A percentile compares a stretch with the other conserved stretches of the same genome.
These are phyloP conservation scores for Plagodis dolabraria DNA, from an alignment of 2,888 invertebrate genomes.

Conservation along the genomic window DNA sequence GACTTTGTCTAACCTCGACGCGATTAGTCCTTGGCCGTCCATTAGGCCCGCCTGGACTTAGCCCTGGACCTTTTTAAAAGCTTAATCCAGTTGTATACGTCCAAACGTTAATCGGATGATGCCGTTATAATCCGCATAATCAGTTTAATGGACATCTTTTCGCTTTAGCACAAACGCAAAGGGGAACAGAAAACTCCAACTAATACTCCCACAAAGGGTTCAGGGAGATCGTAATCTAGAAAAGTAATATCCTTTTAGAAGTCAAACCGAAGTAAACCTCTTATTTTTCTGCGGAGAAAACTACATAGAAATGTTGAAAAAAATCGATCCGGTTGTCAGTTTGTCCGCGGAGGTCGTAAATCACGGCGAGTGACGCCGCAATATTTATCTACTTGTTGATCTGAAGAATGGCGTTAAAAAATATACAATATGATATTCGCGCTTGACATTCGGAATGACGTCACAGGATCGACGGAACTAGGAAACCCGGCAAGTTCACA, in stretches of 20 bases:
- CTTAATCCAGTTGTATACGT: conserved; percentile 15
- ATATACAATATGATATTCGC: conserved; percentile 13
- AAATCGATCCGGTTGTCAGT: conserved; percentile 51
- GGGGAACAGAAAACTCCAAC: conserved; percentile 32
- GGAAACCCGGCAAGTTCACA: background rate
- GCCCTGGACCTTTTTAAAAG: conserved; percentile 9
- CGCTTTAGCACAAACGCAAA: conserved; percentile 20
- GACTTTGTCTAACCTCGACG: background rate
- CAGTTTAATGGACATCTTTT: conserved; percentile 16
- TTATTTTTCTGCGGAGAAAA: conserved; percentile 42
- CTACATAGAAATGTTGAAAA: conserved; percentile 51
- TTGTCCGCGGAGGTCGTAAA: conserved; percentile 54
- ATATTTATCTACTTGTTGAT: conserved; percentile 59
- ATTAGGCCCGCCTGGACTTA: conserved; percentile 4
- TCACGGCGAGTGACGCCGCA: conserved; percentile 51
- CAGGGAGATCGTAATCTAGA: conserved; percentile 63
- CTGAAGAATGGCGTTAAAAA: conserved; percentile 30
- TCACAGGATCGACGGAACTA: background rate
- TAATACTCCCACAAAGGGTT: conserved; percentile 48
- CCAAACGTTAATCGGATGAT: conserved; percentile 12
- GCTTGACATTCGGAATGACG: background rate
- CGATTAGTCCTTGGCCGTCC: conserved; percentile 2
- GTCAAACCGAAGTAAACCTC: conserved; percentile 53
- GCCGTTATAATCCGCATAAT: conserved; percentile 17
- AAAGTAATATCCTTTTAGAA: conserved; percentile 70